Evolutionary conservation across 2,888 invertebrate species (phyloP), one percentile per base, ranked within the genome.

Genomic region (Steinernema carpocapsae): DNA sequence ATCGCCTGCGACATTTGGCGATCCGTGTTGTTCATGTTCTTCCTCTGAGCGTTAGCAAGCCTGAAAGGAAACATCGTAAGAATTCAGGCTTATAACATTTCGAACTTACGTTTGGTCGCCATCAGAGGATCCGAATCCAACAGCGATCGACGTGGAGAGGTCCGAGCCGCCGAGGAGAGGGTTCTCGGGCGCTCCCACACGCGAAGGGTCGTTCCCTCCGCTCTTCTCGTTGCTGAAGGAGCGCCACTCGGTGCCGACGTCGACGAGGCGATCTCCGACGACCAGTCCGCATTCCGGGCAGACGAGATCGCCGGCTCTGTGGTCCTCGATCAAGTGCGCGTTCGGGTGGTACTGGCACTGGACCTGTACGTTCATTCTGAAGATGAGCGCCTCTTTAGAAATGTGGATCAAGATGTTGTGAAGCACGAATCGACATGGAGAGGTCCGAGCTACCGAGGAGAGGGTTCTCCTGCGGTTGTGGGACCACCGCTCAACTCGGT

Each of bases 181-280:
- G 90, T 99, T 99, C 86, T 99, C 99, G 0, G 97, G 95, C 0
- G 97, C 97, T 90, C 99, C 99, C 79, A 99, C 99, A 93, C 99
- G 96, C 89, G 96, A 96, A 3, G 97, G 97, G 89, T 99, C 99
- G 0, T 94, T 94, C 10, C 94, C 94, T 73, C 93, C 92, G 87
- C 96, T 97, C 64, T 64, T 64, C 88, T 99, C 99, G 88, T 97
- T 99, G 87, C 95, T 96, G 89, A 99, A 99, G 76, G 97, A 99
- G 88, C 99, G 92, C 99, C 99, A 99, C 89, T 99, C 99, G 2
- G 97, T 97, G 45, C 99, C 97, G n/a, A 99, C 99, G 89, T 99
- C 99, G 80, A 99, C 96, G 0, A 99, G 76, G 24, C 95, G 92
- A 90, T 99, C 99, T 17, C 99, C 99, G 29, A 99, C 97, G 71